Base-by-base conservation (phyloP, 2,797 vertebrate genomes). In the Bovichtus variegatus region DNA sequence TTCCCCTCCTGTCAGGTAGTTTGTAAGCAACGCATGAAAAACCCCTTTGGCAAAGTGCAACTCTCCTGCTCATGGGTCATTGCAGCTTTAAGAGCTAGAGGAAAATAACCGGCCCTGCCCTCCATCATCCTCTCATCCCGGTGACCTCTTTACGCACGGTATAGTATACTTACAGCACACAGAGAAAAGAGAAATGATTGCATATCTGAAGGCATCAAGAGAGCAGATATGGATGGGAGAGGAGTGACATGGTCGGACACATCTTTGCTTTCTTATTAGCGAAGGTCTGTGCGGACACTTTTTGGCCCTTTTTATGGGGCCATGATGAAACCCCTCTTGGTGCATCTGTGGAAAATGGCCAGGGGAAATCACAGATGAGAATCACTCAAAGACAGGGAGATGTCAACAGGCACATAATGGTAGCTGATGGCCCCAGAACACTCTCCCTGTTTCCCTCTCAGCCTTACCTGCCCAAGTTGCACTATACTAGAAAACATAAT, bases 371-470 rank as follows among this genome's bases (percentile, higher is more conserved):
- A 94, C 78, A 80, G 93, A 92, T 90, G 92, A 90, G 90, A 93
- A 94, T 94, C 93, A 94, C 93, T 93, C 93, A 92, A 93, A 94
- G 90, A 94, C 91, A 92, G 91, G 91, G 90, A 91, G 93, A 94
- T 94, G 94, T 95, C 95, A 94, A 94, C 94, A 94, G 93, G 90
- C 91, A 90, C 89, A 94, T 95, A 96, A 96, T 95, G 93, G 95
- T 95, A 92, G 94, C 91, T 95, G 93, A 95, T 95, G 92, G 94
- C 87, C 89, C 81, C 89, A 83, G 88, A 92, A 93, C 92, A 90
- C 93, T 94, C 86, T 94, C 80, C 86, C 92, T 86, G 90, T 88
- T 85, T 84, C 91, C 88, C 91, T 90, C 89, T 88, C 81, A 91
- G 89, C 86, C 86, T 92, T 49, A 94, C 91, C 92, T 87, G 93